Evolutionary conservation across 1,140 invertebrate species (phyloP).

Genomic region (Cyrtorhinus lividipennis): DNA sequence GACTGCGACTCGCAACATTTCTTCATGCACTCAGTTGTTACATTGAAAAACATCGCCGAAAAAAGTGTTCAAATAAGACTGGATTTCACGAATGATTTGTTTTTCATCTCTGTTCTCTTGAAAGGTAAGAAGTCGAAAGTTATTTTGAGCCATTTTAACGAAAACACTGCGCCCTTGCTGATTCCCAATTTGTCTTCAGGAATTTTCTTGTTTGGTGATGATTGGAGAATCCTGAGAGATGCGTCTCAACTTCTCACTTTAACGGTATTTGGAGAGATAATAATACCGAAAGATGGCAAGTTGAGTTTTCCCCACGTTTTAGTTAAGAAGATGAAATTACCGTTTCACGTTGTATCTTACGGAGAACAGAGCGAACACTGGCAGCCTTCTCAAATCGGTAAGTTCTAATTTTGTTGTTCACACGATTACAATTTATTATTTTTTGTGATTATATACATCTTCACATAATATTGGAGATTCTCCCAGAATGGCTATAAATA

Average conservation of each 20-base stretch:
- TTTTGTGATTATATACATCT: too few relatives aligned
- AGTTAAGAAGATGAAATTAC: constrained; percentile 31
- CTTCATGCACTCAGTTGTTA: neutral
- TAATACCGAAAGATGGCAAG: constrained; percentile 28
- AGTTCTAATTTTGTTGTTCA: too few relatives aligned
- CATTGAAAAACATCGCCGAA: constrained; percentile 19
- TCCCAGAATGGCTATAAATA: too few relatives aligned
- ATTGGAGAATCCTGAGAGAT: constrained; percentile 34
- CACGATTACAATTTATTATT: neutral
- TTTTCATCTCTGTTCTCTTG: constrained; percentile 10
- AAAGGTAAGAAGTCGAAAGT: constrained; percentile 15
- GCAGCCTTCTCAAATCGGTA: constrained; percentile 29
- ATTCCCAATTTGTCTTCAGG: constrained; percentile 29
- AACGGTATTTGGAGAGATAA: constrained; percentile 34
- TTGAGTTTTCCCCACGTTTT: constrained; percentile 36
- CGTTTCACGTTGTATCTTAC: constrained; percentile 34
- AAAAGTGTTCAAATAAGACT: constrained; percentile 18
- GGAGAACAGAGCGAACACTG: constrained; percentile 33
- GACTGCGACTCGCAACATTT: neutral
- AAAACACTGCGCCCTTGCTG: too few relatives aligned
- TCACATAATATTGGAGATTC: too few relatives aligned
- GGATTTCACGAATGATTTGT: constrained; percentile 14
- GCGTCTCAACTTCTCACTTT: constrained; percentile 33
- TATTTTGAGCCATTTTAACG: neutral
- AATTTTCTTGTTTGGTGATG: constrained; percentile 38